These are phyloP conservation scores for Maniola hyperantus DNA, from an alignment of 2,888 invertebrate genomes.

Conservation along the genomic window DNA sequence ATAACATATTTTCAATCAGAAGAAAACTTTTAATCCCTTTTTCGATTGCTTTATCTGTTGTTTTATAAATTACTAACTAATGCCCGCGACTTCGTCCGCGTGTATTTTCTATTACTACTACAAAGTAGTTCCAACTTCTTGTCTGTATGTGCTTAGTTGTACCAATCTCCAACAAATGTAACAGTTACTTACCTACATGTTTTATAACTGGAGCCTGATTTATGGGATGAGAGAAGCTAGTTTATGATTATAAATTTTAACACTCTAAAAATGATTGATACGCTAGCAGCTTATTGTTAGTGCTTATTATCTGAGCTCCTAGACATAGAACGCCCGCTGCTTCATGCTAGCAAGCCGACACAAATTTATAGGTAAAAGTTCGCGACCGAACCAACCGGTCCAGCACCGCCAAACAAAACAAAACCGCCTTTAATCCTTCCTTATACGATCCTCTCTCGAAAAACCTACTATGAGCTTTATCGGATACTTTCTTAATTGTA, in stretches of 20 bases:
- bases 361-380: constrained; percentile 83
- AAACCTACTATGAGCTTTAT: constrained; percentile 56
- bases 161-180: neutral
- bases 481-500: constrained; percentile 82
- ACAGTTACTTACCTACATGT: neutral
- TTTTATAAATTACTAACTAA: too few relatives aligned
- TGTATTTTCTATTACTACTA: too few relatives aligned
- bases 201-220: neutral
- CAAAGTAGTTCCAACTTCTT: too few relatives aligned
- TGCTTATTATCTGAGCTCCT: constrained; percentile 61
- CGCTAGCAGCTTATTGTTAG: constrained; percentile 44
- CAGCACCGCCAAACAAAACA: constrained; percentile 46
- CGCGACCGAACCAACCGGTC: constrained; percentile 79
- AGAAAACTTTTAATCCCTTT: too few relatives aligned
- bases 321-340: constrained; percentile 64
- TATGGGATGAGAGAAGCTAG: neutral
- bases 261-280: constrained; percentile 17
- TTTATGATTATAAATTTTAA: constrained; percentile 5
- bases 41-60: too few relatives aligned
- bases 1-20: too few relatives aligned
- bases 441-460: constrained; percentile 59
- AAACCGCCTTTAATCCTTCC: constrained; percentile 58
- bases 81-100: too few relatives aligned
- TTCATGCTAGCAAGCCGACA: constrained; percentile 73
- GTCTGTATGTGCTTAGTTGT: neutral